phyloP scores from a whole-genome alignment of 2,113 vertebrate species.

The Pantherophis guttatus region DNA sequence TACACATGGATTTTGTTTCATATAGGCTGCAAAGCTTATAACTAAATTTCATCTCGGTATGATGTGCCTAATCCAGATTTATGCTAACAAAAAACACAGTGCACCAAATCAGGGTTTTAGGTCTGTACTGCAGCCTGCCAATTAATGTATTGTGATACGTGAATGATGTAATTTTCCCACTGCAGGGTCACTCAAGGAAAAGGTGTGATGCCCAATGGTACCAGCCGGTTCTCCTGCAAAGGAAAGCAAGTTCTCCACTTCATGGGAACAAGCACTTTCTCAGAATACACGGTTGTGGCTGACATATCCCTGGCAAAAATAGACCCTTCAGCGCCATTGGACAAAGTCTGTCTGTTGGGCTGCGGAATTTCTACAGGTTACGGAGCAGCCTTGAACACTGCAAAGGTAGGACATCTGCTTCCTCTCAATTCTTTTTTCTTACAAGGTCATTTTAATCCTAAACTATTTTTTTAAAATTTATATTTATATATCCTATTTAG shows the following conservation, averaged over 20 bases:
- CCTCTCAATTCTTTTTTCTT: no score
- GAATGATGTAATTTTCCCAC: background rate
- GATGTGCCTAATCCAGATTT: background rate
- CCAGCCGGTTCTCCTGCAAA: slow-evolving; percentile 80
- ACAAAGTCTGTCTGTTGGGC: slow-evolving; percentile 81
- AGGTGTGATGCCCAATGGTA: slow-evolving; percentile 87
- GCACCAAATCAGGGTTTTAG: background rate
- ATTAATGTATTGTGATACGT: background rate
- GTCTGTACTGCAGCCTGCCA: background rate
- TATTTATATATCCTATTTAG: no score
- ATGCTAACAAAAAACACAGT: background rate
- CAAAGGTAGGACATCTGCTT: slow-evolving; percentile 67
- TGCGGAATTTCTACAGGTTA: slow-evolving; percentile 81
- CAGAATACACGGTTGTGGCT: slow-evolving; percentile 78
- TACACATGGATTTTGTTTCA: background rate
- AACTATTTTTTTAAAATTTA: no score
- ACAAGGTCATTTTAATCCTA: background rate
- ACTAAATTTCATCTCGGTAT: background rate
- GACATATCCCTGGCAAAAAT: slow-evolving; percentile 80
- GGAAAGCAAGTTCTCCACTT: slow-evolving; percentile 77
- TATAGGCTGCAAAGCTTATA: background rate
- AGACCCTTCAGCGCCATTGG: slow-evolving; percentile 71
- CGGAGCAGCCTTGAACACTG: slow-evolving; percentile 76
- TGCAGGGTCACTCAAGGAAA: slow-evolving; percentile 77
- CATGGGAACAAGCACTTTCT: slow-evolving; percentile 84